A percentile compares a stretch with the other conserved stretches of the same genome.
Conservation (phyloP, 2,888 invertebrate genomes). For the Chloroclystis v-ata region DNA sequence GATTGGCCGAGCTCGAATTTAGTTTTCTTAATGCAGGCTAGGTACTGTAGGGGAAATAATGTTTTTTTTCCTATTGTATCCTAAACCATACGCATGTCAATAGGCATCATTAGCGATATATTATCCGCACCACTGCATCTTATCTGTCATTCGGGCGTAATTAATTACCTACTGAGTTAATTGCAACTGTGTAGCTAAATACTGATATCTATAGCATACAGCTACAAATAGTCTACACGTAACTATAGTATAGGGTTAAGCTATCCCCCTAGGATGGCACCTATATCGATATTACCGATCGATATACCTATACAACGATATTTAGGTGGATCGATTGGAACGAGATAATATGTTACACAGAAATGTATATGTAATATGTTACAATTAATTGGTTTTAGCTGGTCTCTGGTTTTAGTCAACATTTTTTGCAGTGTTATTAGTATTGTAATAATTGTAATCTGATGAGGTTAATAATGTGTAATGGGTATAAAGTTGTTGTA, state of each 20-base stretch:
- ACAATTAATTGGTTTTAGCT: too few relatives aligned
- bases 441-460: too few relatives aligned
- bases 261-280: too few relatives aligned
- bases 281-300: too few relatives aligned
- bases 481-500: too few relatives aligned
- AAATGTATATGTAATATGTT: too few relatives aligned
- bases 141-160: slow-evolving; percentile 73
- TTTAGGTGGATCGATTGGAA: too few relatives aligned
- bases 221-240: neutral
- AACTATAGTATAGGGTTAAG: neutral
- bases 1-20: neutral
- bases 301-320: too few relatives aligned
- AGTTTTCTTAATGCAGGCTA: neutral
- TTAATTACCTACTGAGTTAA: slow-evolving; percentile 71
- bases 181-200: slow-evolving; percentile 32
- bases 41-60: neutral
- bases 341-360: too few relatives aligned
- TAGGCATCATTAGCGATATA: slow-evolving; percentile 21
- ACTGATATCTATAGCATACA: neutral
- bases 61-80: neutral
- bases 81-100: neutral
- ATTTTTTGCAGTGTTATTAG: too few relatives aligned
- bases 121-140: slow-evolving; percentile 54
- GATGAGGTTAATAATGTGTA: too few relatives aligned
- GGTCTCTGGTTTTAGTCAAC: too few relatives aligned